Evolutionary conservation across 2,113 vertebrate species (phyloP), one percentile per base, ranked within the genome.

Genomic region (Gopherus flavomarginatus): DNA sequence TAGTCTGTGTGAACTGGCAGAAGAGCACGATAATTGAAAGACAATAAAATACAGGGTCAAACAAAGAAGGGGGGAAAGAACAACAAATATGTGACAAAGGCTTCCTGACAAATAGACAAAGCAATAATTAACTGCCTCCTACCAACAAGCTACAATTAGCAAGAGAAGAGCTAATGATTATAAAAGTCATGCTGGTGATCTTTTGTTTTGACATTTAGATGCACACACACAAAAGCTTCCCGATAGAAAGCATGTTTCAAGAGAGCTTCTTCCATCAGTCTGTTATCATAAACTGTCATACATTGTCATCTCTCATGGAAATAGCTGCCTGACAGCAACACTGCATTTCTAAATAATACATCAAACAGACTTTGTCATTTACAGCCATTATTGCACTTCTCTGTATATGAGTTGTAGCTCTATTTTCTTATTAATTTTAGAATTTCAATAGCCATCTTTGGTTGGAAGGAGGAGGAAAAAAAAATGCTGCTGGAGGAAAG

Each of bases 271-370:
- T 69, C 38, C 29, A 83, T 57, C n/a, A 22, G 53, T 49, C 90
- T 78, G 50, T 95, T 96, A 80, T 42, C 3, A 16, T 56, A 47
- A 38, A 69, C 42, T 93, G 88, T 87, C 94, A 79, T 27, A 75
- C 56, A 52, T 83, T 83, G n/a, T 65, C 42, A 44, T 65, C 47
- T 85, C 95, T 94, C 89, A 38, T 87, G 94, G 92, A 81, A 96
- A 79, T 22, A 91, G 72, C 57, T 90, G 49, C 62, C 17, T 56
- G 86, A 83, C 85, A 96, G 89, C 44, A 81, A 54, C 3, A 57
- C 2, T 54, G 87, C 27, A 38, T 29, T 95, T 96, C 69, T 91
- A 94, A 97, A 98, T 97, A 97, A 97, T 97, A 96, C 91, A 97
- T 97, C 94, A 98, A 94, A 97, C 44, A 47, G 50, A 54, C 29